Evolutionary conservation across 2,113 vertebrate genomes (phyloP), one percentile per base, ranked within the genome.

Genomic region (Callipepla squamata): DNA sequence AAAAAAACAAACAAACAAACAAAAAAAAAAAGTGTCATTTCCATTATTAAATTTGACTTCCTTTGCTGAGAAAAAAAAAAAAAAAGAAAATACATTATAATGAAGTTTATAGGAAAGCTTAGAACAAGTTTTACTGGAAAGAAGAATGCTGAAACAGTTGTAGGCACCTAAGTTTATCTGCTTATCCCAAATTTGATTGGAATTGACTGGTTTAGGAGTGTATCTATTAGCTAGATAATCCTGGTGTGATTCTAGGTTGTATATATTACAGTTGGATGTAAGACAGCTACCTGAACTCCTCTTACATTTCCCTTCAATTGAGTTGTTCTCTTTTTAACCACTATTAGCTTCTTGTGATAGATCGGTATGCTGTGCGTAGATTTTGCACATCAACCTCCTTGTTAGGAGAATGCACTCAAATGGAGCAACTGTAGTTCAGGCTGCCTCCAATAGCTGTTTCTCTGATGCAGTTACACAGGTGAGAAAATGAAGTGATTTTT

Each of bases 391-490:
- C 55, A 38, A 7, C 30, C 16, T 59, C 34, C 21, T 75, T 2
- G 0, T 63, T 14, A 55, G 53, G 34, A 21, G 0, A 0, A 9
- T 57, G 18, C 28, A 69, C 3, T 4, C 23, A 66, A 77, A 19
- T 4, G 6, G 21, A 5, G 3, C 21, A 57, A 32, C 40, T 2
- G 9, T 13, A n/a, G 21, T 74, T 25, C 65, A 57, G 66, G 18
- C 22, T 17, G 34, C 20, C 19, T 28, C 8, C 6, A 17, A 36
- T 5, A 77, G 32, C 34, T 50, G 1, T 12, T 20, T 57, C 23
- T 30, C 47, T 18, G 42, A 36, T 55, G 22, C 59, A 86, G 79
- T 38, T 59, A 8, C 13, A 75, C 57, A 82, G 81, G 50, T 20
- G 9, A n/a, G 34, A 81, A n/a, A 42, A 85, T 18, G n/a, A 7